Base-by-base conservation (phyloP, 2,113 vertebrate genomes). In the Kryptolebias marmoratus region DNA sequence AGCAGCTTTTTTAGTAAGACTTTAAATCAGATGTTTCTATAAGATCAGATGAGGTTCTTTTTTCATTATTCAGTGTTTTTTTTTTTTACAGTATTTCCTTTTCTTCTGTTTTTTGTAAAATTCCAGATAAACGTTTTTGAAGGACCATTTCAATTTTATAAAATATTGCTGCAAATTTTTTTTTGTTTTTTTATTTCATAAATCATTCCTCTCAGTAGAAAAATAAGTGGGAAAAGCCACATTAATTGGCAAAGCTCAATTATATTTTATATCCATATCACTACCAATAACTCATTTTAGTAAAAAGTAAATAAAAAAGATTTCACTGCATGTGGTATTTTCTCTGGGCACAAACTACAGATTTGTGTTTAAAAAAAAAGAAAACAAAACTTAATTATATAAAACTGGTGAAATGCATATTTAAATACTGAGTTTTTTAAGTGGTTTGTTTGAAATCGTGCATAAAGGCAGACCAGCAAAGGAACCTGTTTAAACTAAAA, bases 171-270 rank as follows among this genome's bases (percentile, higher is more conserved):
- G 3, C 45, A 36, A 12, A 58, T 2, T 22, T 53, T 50, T 7
- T 31, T 54, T 27, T 75, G 65, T 61, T 45, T 11, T 28, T 49
- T 15, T 59, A 11, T 57, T 71, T 68, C 45, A 61, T 32, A 9
- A 64, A 69, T 83, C 75, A 87, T 87, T 90, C 86, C 82, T 85
- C 31, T 48, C 15, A 50, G 13, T 4, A 39, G 32, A 54, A 55
- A 0, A 71, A n/a, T 9, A 59, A 49, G 71, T 70, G 10, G 52
- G 31, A 48, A 48, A 45, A 45, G 12, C 30, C 64, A 50, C 48
- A 2, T 53, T 42, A 68, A 61, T 50, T 63, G 18, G 27, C 22
- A 49, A 64, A 53, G 2, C 27, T 18, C 30, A 56, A 0, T 60
- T 60, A 66, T 61, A 54, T 62, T 47, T 39, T 4, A 55, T 65